Evolutionary conservation across 2,888 invertebrate genomes (phyloP).

Genomic region (Kryphioiulus occultus): DNA sequence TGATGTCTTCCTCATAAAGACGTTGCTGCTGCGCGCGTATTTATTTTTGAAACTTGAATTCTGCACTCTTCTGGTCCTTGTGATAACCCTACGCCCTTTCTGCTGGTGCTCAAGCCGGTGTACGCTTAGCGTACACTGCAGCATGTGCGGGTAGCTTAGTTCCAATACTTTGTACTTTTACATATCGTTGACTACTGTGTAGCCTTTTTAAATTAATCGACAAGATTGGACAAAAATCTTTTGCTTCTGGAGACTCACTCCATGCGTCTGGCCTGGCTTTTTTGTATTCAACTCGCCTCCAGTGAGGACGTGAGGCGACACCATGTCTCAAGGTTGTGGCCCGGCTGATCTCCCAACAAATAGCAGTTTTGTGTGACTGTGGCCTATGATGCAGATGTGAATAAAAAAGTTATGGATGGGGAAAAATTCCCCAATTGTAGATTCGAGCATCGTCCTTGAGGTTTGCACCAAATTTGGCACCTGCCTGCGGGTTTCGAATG

Average conservation of each 20-base stretch:
- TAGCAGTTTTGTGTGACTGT: not conserved
- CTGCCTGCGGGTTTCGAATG: not conserved
- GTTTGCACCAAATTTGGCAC: not conserved
- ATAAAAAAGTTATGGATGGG: not conserved
- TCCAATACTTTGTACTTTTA: not conserved
- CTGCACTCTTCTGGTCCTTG: not conserved
- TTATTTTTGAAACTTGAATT: not conserved
- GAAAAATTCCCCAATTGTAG: not conserved
- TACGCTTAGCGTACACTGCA: not conserved
- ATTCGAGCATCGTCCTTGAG: not conserved
- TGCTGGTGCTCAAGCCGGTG: not conserved
- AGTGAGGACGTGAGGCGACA: constrained; percentile 27
- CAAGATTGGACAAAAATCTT: not conserved
- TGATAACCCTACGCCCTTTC: not conserved
- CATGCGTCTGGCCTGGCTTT: not conserved
- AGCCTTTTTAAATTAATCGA: not conserved
- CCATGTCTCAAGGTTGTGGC: constrained; percentile 19
- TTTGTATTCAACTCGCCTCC: not conserved
- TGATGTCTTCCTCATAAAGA: not conserved
- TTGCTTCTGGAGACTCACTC: not conserved
- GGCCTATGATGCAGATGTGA: not conserved
- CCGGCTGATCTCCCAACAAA: not conserved
- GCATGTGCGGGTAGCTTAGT: not conserved
- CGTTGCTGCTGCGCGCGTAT: not conserved
- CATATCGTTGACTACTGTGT: not conserved